Evolutionary conservation across 2,113 vertebrate genomes (phyloP).

Genomic region (Eolophus roseicapilla): DNA sequence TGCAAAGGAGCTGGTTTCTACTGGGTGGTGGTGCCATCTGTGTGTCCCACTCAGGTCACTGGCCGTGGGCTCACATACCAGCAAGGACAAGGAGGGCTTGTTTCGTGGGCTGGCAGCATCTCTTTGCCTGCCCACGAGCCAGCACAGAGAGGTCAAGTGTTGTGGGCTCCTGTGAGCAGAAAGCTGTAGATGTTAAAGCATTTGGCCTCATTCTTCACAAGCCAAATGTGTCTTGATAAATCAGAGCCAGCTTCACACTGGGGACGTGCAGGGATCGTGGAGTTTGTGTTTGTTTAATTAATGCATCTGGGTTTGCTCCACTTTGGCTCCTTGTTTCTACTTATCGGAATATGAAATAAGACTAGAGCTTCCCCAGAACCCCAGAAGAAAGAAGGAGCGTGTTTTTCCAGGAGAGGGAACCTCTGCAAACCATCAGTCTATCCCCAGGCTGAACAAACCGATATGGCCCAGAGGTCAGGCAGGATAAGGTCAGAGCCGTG

Average conservation of each 20-base stretch:
- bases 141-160: neutral
- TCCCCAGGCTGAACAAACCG: neutral
- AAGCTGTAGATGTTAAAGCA: neutral
- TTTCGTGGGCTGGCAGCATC: neutral
- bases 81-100: neutral
- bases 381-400: neutral
- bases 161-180: neutral
- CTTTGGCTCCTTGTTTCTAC: constrained; percentile 30
- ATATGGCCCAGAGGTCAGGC: fast-evolving
- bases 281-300: constrained; percentile 35
- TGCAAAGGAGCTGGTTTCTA: neutral
- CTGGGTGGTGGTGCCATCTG: neutral
- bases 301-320: constrained; percentile 46
- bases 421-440: neutral
- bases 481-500: neutral
- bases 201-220: neutral
- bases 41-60: neutral
- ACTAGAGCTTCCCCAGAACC: neutral
- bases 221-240: constrained; percentile 24
- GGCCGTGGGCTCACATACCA: neutral
- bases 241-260: neutral
- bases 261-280: neutral
- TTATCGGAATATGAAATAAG: neutral
- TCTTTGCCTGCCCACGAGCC: neutral
- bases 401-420: neutral